Evolutionary conservation across 2,888 invertebrate species (phyloP).

Genomic region (Himalopsyche japonica): DNA sequence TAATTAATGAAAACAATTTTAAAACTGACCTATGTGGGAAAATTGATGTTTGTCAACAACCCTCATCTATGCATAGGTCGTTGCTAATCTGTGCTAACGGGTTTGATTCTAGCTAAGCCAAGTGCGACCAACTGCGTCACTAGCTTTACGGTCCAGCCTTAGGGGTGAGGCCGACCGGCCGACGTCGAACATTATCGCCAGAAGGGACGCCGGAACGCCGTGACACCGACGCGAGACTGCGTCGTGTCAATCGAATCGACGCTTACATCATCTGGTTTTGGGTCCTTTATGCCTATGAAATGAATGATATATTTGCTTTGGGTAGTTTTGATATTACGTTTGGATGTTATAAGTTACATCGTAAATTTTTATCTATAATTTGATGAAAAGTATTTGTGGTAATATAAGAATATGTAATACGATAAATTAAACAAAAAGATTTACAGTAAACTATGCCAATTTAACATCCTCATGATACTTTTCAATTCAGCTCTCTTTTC

Average conservation of each 20-base stretch:
- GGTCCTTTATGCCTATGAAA: neutral
- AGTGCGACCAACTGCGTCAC: constrained; percentile 23
- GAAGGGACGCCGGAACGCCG: neutral
- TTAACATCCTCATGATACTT: too few relatives aligned
- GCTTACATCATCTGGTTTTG: neutral
- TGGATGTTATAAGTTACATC: neutral
- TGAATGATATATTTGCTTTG: neutral
- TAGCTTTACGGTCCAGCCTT: constrained; percentile 2
- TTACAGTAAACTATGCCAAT: too few relatives aligned
- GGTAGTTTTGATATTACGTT: neutral
- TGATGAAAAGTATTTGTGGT: neutral
- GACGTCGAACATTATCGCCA: neutral
- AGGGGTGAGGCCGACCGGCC: neutral
- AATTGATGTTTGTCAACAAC: neutral
- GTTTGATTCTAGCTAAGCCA: constrained; percentile 23
- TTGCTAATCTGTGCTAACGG: constrained; percentile 23
- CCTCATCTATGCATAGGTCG: neutral
- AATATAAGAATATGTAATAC: too few relatives aligned
- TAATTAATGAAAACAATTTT: neutral
- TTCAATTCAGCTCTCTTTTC: too few relatives aligned
- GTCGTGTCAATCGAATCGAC: neutral
- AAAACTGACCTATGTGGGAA: neutral
- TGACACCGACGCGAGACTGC: neutral
- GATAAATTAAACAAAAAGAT: too few relatives aligned
- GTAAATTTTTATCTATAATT: neutral